These are phyloP conservation scores for Harpalus rubripes DNA, from an alignment of 2,888 invertebrate species.

Conservation along the genomic window DNA sequence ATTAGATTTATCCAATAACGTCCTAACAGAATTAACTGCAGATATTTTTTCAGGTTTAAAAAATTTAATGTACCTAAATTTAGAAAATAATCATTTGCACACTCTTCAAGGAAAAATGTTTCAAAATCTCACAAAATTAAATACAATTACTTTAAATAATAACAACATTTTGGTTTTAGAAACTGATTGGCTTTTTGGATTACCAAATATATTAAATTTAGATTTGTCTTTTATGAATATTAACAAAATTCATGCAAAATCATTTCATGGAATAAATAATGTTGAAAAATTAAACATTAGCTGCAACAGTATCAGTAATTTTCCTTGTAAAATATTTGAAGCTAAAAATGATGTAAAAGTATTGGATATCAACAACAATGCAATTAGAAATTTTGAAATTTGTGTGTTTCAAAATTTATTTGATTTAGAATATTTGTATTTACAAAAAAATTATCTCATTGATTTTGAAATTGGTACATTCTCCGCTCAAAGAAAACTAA, in stretches of 20 bases:
- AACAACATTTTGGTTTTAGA: not conserved
- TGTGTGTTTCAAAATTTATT: not conserved
- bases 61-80: not conserved
- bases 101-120: not conserved
- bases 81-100: not conserved
- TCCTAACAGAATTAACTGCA: not conserved
- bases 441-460: not conserved
- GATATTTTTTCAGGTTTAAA: not conserved
- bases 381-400: not conserved
- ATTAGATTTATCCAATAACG: not conserved
- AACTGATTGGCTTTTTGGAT: not conserved
- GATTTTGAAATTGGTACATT: not conserved
- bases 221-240: conserved; percentile 12
- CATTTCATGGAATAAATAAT: not conserved
- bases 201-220: conserved; percentile 6
- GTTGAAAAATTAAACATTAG: not conserved
- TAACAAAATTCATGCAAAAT: not conserved
- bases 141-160: not conserved
- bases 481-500: not conserved
- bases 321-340: not conserved
- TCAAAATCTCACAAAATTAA: not conserved
- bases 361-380: not conserved
- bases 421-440: not conserved
- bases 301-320: not conserved
- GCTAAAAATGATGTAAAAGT: not conserved